phyloP scores from a whole-genome alignment of 2,113 vertebrate species.

The Tenebrosternarchus preto region DNA sequence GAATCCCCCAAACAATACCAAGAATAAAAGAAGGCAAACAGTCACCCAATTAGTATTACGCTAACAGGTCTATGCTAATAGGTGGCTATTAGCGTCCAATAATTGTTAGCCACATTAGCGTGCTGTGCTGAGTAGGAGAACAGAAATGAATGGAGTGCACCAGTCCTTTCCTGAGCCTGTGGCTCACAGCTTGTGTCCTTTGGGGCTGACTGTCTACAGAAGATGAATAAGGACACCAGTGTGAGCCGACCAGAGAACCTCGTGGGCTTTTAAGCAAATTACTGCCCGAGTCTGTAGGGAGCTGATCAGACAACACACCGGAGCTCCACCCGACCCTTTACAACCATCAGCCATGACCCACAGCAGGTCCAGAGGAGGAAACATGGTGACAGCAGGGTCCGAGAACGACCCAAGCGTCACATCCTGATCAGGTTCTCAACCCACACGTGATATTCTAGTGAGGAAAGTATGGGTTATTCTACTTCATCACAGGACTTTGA shows the following conservation, averaged over 20 bases:
- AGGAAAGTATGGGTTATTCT: background rate
- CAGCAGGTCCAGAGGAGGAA: background rate
- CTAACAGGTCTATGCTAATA: no score
- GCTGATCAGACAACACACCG: background rate
- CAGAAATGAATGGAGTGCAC: background rate
- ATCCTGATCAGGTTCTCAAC: background rate
- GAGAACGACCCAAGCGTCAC: background rate
- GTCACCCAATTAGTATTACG: no score
- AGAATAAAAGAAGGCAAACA: no score
- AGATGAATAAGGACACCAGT: conserved; percentile 68
- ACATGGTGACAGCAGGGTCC: background rate
- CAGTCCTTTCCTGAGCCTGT: background rate
- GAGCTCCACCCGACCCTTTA: background rate
- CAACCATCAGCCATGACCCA: background rate
- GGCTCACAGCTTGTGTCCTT: background rate
- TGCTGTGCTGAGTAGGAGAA: background rate
- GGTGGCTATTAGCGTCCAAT: no score
- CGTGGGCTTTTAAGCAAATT: conserved; percentile 60
- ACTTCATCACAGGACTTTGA: background rate
- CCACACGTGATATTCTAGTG: background rate
- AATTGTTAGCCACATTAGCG: no score
- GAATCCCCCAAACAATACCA: no score
- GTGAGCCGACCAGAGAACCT: conserved; percentile 61
- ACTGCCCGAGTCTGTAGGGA: conserved; percentile 44
- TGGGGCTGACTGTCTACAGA: conserved; percentile 64